Evolutionary conservation across 2,797 vertebrate genomes (phyloP).

Genomic region (Ciconia nigra): DNA sequence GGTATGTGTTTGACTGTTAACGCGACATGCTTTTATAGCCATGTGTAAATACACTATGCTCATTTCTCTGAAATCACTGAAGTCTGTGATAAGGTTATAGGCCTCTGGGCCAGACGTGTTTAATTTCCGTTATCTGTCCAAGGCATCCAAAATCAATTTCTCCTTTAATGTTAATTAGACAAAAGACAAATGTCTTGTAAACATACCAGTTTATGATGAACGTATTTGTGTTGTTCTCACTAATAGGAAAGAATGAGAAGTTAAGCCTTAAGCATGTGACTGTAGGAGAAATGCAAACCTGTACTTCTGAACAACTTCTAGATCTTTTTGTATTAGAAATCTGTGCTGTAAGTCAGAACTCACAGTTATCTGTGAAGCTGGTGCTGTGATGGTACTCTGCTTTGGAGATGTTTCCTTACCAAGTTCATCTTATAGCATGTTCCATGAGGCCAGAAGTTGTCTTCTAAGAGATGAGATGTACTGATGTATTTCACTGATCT

Average conservation of each 20-base stretch:
- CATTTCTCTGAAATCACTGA: not conserved
- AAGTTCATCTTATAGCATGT: not conserved
- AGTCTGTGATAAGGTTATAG: not conserved
- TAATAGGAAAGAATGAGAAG: not conserved
- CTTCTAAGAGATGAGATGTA: not conserved
- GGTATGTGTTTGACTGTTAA: not conserved
- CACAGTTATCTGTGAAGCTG: not conserved
- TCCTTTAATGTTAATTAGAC: not conserved
- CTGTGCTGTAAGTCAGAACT: not conserved
- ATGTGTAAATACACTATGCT: rapidly evolving
- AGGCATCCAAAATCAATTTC: not conserved
- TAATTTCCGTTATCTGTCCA: not conserved
- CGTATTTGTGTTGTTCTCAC: rapidly evolving
- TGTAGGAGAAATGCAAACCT: not conserved
- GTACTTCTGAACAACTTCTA: not conserved
- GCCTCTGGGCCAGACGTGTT: rapidly evolving
- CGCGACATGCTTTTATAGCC: rapidly evolving
- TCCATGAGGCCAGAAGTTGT: not conserved
- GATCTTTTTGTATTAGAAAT: not conserved
- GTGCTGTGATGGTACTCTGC: not conserved
- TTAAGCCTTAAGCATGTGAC: not conserved
- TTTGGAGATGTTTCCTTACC: not conserved
- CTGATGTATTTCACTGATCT: not conserved
- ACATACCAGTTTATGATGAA: not conserved
- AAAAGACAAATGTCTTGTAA: not conserved